Percentiles rank a stretch among this genome's conserved stretches.
These are phyloP conservation scores for Drosophila pectinifera DNA, from an alignment of 1,140 invertebrate genomes.

Conservation along the genomic window DNA sequence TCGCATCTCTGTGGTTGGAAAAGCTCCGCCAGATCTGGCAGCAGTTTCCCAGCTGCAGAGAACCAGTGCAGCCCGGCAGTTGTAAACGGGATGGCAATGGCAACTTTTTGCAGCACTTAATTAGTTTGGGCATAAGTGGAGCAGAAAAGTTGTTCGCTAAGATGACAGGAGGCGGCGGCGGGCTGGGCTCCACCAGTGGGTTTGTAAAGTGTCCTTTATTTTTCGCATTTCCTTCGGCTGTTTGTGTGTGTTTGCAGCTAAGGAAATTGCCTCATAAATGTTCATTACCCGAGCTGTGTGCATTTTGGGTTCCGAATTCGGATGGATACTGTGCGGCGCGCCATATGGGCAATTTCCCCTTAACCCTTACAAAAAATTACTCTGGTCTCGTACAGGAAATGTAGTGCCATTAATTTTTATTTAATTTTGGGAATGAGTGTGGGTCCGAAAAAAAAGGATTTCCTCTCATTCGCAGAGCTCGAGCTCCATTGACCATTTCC, in stretches of 20 bases:
- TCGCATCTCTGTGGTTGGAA: background rate
- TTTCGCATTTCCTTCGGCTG: slow-evolving; percentile 7
- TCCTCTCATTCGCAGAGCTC: slow-evolving; percentile 4
- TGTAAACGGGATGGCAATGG: slow-evolving; percentile 74
- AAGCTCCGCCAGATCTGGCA: background rate
- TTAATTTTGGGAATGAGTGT: slow-evolving; percentile 14
- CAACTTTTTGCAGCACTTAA: slow-evolving; percentile 83
- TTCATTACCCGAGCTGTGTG: slow-evolving; percentile 70
- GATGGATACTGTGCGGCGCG: too few species aligned
- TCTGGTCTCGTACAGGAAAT: slow-evolving; percentile 26
- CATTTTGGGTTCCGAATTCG: slow-evolving; percentile 26
- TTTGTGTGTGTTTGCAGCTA: slow-evolving; percentile 55
- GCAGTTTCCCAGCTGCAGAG: slow-evolving; percentile 20
- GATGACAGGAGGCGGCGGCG: slow-evolving; percentile 18
- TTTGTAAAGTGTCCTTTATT: slow-evolving; percentile 58
- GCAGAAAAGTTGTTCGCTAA: slow-evolving; percentile 75
- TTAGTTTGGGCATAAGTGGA: slow-evolving; percentile 83
- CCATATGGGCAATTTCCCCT: slow-evolving; percentile 25
- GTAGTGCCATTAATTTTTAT: slow-evolving; percentile 34
- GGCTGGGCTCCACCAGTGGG: slow-evolving; percentile 31
- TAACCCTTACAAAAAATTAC: slow-evolving; percentile 20
- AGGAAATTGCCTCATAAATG: slow-evolving; percentile 83
- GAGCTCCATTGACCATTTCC: slow-evolving; percentile 8
- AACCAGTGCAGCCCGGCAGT: slow-evolving; percentile 42
- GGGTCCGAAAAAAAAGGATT: slow-evolving; percentile 7